Percentiles rank a stretch among this genome's conserved stretches.
These are phyloP conservation scores for Typhlichthys eigenmanni DNA, from an alignment of 2,797 vertebrate species.

Conservation along the genomic window DNA sequence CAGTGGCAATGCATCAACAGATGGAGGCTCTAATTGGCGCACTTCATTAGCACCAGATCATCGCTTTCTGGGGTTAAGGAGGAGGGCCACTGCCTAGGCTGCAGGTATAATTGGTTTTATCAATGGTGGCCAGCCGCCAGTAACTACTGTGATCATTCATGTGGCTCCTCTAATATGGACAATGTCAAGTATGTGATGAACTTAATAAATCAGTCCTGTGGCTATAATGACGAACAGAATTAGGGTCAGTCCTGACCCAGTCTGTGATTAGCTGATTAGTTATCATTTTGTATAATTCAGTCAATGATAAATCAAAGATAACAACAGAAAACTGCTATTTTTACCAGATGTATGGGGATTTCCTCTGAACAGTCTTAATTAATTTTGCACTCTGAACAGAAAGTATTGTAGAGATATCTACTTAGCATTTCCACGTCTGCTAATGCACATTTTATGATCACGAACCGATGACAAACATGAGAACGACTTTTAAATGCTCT, in stretches of 20 bases:
- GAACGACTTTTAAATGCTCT: no score
- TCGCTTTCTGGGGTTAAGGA: conserved; percentile 70
- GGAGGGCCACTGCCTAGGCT: conserved; percentile 54
- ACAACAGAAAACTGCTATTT: no score
- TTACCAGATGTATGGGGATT: no score
- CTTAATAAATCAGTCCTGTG: conserved; percentile 59
- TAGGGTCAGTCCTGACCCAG: conserved; percentile 34
- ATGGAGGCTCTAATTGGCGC: conserved; percentile 67
- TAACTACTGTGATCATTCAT: conserved; percentile 61
- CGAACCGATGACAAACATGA: no score
- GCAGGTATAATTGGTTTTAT: conserved; percentile 67
- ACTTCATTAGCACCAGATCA: conserved; percentile 68
- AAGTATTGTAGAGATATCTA: no score
- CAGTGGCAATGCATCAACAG: conserved; percentile 51
- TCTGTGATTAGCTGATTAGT: conserved; percentile 42
- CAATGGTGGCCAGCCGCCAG: conserved; percentile 52
- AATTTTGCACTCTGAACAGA: no score
- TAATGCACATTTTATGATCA: no score
- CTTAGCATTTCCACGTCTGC: no score
- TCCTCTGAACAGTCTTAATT: no score
- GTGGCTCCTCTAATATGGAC: conserved; percentile 55
- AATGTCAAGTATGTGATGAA: conserved; percentile 54
- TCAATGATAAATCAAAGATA: conserved; percentile 12
- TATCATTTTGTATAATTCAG: conserved; percentile 22
- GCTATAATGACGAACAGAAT: conserved; percentile 51